Base-by-base conservation (phyloP, 2,797 vertebrate genomes). In the Betta splendens region DNA sequence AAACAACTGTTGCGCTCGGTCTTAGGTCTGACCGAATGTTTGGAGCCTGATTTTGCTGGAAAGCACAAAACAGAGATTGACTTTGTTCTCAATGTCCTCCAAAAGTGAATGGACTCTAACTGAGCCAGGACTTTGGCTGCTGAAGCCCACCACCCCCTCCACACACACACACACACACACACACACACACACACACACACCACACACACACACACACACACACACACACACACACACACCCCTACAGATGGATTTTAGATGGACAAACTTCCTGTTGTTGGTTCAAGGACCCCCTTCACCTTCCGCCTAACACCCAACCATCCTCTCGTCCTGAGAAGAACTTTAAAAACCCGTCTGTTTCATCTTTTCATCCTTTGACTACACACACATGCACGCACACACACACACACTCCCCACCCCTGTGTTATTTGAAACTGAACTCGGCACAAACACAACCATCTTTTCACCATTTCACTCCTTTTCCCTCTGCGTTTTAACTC, bases 361-460 rank as follows among this genome's bases (percentile, higher is more conserved):
- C 50, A 50, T 54, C 61, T 38, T 45, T 39, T 15, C 22, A 25
- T 42, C 13, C 23, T 26, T 23, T 39, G n/a, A 28, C 21, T 25
- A 36, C 36, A 4, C 1, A 5, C 47, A 6, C 45, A 15, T 31
- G 18, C 29, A 31, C 31, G 47, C 63, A 52, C 33, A 39, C 55
- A 16, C 52, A 39, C 33, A 13, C 40, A 43, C 39, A 12, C 31
- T 17, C 8, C 18, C 43, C 40, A 17, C 33, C 35, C 60, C 44
- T 44, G 44, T 68, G 33, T n/a, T 1, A 37, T 26, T 48, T 58
- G 43, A 48, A 58, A 68, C 45, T 48, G 39, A 67, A 66, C 65
- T 75, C 67, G 21, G 81, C 85, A 83, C 87, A 89, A 80, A 81
- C 85, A 78, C 83, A 77, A 76, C 78, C 67, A 76, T 67, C 61